Conservation (phyloP, 2,888 invertebrate genomes). For the Polietes domitor region DNA sequence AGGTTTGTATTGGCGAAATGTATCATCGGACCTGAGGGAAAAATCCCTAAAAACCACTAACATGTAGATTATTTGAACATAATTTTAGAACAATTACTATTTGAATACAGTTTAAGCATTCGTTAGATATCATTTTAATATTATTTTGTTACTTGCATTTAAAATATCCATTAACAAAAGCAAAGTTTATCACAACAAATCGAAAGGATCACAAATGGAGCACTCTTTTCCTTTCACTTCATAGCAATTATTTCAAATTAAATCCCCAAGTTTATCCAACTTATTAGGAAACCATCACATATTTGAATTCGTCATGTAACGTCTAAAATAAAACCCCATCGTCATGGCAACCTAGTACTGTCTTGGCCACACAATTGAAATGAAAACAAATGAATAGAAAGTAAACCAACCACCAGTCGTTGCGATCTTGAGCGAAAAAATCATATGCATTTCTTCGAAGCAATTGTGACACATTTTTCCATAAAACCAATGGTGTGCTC, state of each 20-base stretch:
- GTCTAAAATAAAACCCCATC: too few relatives aligned
- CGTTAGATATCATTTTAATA: too few relatives aligned
- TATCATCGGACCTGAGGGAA: too few relatives aligned
- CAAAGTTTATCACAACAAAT: too few relatives aligned
- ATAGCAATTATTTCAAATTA: background rate
- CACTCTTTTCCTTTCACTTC: background rate
- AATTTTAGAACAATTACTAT: too few relatives aligned
- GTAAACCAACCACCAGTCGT: background rate
- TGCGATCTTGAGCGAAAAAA: background rate
- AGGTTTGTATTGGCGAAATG: too few relatives aligned
- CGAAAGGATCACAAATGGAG: background rate
- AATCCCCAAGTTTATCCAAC: background rate
- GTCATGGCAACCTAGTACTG: too few relatives aligned
- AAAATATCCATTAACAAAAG: too few relatives aligned
- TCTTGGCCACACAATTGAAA: background rate
- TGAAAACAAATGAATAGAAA: background rate
- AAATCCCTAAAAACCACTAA: too few relatives aligned
- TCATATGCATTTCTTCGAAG: background rate
- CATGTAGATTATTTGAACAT: too few relatives aligned
- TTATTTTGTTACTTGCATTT: too few relatives aligned
- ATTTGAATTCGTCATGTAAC: background rate
- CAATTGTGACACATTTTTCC: conserved; percentile 4
- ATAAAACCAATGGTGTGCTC: background rate
- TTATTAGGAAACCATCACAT: background rate
- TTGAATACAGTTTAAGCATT: too few relatives aligned